Evolutionary conservation across 2,797 vertebrate species (phyloP).

Genomic region (Echeneis naucrates): DNA sequence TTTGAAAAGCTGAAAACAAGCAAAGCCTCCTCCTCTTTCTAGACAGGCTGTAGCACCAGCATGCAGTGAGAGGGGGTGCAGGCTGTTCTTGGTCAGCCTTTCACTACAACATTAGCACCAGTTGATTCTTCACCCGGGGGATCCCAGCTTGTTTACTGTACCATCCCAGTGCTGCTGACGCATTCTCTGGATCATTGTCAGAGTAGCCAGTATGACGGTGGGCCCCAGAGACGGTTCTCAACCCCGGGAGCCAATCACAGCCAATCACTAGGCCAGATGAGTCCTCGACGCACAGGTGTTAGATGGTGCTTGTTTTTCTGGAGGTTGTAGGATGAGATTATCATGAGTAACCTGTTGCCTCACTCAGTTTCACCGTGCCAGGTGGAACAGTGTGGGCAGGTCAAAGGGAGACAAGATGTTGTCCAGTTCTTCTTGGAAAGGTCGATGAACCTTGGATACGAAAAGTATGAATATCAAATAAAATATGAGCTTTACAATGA

Average conservation of each 20-base stretch:
- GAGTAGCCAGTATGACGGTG: constrained; percentile 51
- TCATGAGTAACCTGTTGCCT: constrained; percentile 73
- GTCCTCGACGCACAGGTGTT: constrained; percentile 68
- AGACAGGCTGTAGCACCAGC: background rate
- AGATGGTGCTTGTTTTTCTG: constrained; percentile 78
- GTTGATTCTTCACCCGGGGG: constrained; percentile 57
- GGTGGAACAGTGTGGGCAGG: constrained; percentile 32
- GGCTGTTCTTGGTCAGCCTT: constrained; percentile 18
- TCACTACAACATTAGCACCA: constrained; percentile 48
- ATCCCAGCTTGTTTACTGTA: constrained; percentile 77
- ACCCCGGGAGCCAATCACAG: constrained; percentile 44
- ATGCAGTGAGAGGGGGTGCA: constrained; percentile 12
- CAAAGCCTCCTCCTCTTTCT: constrained; percentile 1
- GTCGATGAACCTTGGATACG: background rate
- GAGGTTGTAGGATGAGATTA: constrained; percentile 75
- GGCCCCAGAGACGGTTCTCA: constrained; percentile 59
- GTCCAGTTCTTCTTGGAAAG: constrained; percentile 23
- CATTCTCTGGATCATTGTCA: constrained; percentile 69
- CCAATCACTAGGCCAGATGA: constrained; percentile 64
- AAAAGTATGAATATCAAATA: constrained; percentile 7
- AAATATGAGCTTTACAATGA: background rate
- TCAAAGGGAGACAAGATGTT: constrained; percentile 42
- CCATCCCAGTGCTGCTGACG: constrained; percentile 73
- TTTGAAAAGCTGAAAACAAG: constrained; percentile 12
- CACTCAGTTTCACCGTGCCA: constrained; percentile 46